A percentile compares a stretch with the other conserved stretches of the same genome.
These are phyloP conservation scores for Acronicta leporina DNA, from an alignment of 2,888 invertebrate genomes.

Conservation along the genomic window DNA sequence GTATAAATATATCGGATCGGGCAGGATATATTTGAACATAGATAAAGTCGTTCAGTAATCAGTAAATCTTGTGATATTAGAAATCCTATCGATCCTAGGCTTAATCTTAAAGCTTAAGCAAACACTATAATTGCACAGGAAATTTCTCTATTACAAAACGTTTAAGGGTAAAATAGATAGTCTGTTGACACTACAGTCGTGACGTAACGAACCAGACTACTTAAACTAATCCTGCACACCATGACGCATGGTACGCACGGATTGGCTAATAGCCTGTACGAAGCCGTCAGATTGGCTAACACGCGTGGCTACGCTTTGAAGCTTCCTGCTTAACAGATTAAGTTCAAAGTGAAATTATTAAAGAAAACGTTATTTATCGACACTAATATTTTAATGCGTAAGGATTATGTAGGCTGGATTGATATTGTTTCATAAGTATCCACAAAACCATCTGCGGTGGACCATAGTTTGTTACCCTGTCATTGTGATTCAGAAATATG, in stretches of 20 bases:
- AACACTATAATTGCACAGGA: too few species aligned
- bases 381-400: background rate
- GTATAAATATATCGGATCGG: too few species aligned
- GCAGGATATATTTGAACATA: too few species aligned
- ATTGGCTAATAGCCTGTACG: slow-evolving; percentile 35
- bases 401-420: background rate
- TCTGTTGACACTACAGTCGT: background rate
- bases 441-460: background rate
- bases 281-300: slow-evolving; percentile 34
- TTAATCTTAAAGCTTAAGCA: too few species aligned
- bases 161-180: too few species aligned
- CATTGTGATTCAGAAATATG: too few species aligned
- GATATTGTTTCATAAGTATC: background rate
- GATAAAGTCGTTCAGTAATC: too few species aligned
- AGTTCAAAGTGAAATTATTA: slow-evolving; percentile 16
- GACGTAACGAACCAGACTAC: slow-evolving; percentile 19
- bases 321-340: slow-evolving; percentile 37
- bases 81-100: too few species aligned
- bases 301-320: slow-evolving; percentile 20
- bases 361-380: background rate
- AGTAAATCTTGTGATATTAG: too few species aligned
- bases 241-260: slow-evolving; percentile 16
- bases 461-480: too few species aligned
- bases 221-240: slow-evolving; percentile 21
- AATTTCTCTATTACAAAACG: too few species aligned